Conservation (phyloP, 2,113 vertebrate genomes). For the Salvator merianae region DNA sequence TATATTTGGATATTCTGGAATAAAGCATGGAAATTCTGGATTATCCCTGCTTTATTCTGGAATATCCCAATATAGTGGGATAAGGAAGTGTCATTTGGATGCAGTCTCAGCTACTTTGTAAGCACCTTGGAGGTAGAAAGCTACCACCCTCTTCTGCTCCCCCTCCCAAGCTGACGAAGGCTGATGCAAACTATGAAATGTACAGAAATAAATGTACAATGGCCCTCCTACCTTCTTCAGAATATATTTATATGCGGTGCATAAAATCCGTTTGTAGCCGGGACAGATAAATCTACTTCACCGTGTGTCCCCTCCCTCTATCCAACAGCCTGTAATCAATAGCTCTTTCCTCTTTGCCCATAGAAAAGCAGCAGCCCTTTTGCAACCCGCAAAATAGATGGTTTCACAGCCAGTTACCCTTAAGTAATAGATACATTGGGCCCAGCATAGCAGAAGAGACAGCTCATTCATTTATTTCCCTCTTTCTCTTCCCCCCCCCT, state of each 20-base stretch:
- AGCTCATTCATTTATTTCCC: constrained; percentile 90
- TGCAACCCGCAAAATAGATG: constrained; percentile 91
- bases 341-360: constrained; percentile 80
- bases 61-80: too few species aligned
- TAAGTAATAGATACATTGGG: constrained; percentile 99
- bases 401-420: constrained; percentile 97
- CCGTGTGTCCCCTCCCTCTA: not conserved
- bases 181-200: too few species aligned
- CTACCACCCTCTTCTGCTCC: too few species aligned
- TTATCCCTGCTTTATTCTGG: too few species aligned
- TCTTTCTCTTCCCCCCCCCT: not conserved
- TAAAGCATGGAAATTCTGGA: too few species aligned
- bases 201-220: too few species aligned
- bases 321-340: constrained; percentile 76
- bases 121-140: too few species aligned
- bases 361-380: constrained; percentile 85
- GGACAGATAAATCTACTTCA: not conserved
- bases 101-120: too few species aligned
- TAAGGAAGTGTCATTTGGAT: too few species aligned
- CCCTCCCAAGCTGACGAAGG: too few species aligned
- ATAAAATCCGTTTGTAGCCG: not conserved
- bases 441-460: constrained; percentile 93
- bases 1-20: too few species aligned
- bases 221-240: too few species aligned
- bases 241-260: not conserved